phyloP scores from a whole-genome alignment of 2,113 vertebrate genomes.

The Chloroceryle aenea region DNA sequence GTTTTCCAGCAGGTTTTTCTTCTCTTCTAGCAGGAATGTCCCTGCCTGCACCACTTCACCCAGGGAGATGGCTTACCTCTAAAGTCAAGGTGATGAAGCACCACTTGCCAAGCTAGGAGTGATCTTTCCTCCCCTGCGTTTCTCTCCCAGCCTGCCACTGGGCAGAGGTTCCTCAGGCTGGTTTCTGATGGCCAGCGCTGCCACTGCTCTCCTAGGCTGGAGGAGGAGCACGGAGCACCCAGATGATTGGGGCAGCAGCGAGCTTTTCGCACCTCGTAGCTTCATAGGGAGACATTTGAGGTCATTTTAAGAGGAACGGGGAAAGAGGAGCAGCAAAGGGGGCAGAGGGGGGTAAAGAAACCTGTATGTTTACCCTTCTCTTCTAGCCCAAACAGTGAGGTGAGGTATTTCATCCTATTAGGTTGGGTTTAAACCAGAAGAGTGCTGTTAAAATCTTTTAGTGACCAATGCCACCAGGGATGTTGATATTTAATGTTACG shows the following conservation, averaged over 20 bases:
- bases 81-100: not conserved
- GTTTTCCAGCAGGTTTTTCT: not conserved
- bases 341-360: not conserved
- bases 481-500: not conserved
- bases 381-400: not conserved
- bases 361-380: not conserved
- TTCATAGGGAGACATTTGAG: not conserved
- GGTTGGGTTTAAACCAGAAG: not conserved
- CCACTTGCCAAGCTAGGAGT: not conserved
- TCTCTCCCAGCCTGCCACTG: not conserved
- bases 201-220: not conserved
- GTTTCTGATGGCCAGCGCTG: not conserved
- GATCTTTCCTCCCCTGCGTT: not conserved
- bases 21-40: not conserved
- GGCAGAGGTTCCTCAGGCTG: not conserved
- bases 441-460: not conserved
- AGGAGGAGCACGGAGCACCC: not conserved
- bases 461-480: not conserved
- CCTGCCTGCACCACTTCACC: rapidly evolving
- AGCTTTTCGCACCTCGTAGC: rapidly evolving
- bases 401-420: not conserved
- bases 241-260: not conserved
- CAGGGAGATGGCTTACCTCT: not conserved
- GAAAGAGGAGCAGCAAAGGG: not conserved
- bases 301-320: not conserved